Percentiles rank a stretch among this genome's conserved stretches.
Evolutionary conservation across 2,888 invertebrate species (phyloP).

Genomic region (Netelia inedita): DNA sequence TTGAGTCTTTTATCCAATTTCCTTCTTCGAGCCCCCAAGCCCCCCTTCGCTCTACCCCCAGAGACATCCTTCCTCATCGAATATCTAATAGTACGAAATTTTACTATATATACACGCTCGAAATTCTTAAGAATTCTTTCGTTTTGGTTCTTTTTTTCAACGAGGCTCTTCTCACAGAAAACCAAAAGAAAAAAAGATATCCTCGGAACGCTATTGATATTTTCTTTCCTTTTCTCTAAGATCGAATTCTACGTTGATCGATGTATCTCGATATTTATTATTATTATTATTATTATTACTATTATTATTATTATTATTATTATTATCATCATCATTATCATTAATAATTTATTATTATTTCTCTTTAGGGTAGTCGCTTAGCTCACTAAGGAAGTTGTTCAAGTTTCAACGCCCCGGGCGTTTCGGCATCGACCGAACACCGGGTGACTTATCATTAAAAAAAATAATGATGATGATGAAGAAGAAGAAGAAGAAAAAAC

Average conservation of each 20-base stretch:
- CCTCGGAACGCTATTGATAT: conserved; percentile 1
- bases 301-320: conserved; percentile 13
- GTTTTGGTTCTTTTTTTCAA: conserved; percentile 4
- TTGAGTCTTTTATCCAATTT: conserved; percentile 47
- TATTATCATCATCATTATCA: conserved; percentile 9
- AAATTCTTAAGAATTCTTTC: neutral
- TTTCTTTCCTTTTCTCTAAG: conserved; percentile 8
- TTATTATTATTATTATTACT: conserved; percentile 17
- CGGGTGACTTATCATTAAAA: conserved; percentile 58
- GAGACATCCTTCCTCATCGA: conserved; percentile 28
- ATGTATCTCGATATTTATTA: conserved; percentile 32
- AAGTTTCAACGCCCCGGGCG: conserved; percentile 79
- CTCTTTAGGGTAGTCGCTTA: conserved; percentile 58
- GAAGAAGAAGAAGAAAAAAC: conserved; percentile 71
- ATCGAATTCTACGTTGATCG: conserved; percentile 32
- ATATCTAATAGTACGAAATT: conserved; percentile 48
- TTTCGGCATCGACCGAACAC: conserved; percentile 57
- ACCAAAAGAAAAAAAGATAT: neutral
- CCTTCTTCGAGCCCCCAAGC: conserved; percentile 17
- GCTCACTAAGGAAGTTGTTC: conserved; percentile 78
- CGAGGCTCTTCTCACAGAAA: conserved; percentile 24
- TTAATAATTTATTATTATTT: conserved; percentile 37
- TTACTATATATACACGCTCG: conserved; percentile 6
- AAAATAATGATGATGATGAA: conserved; percentile 43
- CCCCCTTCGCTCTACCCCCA: conserved; percentile 8